Evolutionary conservation across 2,888 invertebrate genomes (phyloP).

Genomic region (Thelaira solivaga): DNA sequence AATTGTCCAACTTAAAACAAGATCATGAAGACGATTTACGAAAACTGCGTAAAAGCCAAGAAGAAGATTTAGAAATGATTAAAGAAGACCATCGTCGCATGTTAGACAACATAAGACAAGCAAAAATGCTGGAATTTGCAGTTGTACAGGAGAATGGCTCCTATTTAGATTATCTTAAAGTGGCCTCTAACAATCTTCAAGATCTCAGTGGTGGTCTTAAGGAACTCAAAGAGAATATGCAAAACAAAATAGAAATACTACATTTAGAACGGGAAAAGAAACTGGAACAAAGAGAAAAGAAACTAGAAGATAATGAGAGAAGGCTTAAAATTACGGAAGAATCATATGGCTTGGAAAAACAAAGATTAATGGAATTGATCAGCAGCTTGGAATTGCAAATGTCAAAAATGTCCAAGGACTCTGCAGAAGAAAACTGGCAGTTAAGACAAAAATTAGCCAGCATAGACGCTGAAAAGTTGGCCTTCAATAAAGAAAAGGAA

Average conservation of each 20-base stretch:
- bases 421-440: slow-evolving; percentile 76
- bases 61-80: slow-evolving; percentile 70
- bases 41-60: slow-evolving; percentile 71
- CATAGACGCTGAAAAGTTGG: slow-evolving; percentile 73
- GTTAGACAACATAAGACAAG: slow-evolving; percentile 74
- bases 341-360: slow-evolving; percentile 71
- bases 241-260: slow-evolving; percentile 67
- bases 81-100: slow-evolving; percentile 70
- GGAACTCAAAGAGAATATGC: slow-evolving; percentile 72
- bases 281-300: slow-evolving; percentile 71
- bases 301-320: slow-evolving; percentile 71
- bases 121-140: slow-evolving; percentile 75
- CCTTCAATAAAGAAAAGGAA: slow-evolving; percentile 74
- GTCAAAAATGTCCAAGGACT: slow-evolving; percentile 71
- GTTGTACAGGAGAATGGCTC: slow-evolving; percentile 74
- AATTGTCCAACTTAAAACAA: slow-evolving; percentile 67
- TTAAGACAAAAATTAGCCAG: slow-evolving; percentile 74
- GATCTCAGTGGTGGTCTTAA: slow-evolving; percentile 69
- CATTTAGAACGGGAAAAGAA: slow-evolving; percentile 71
- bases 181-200: slow-evolving; percentile 73
- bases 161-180: slow-evolving; percentile 73
- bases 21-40: slow-evolving; percentile 72
- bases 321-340: slow-evolving; percentile 71
- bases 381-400: slow-evolving; percentile 74
- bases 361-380: slow-evolving; percentile 74